Evolutionary conservation across 2,888 invertebrate species (phyloP).

Genomic region (Phyto melanocephala): DNA sequence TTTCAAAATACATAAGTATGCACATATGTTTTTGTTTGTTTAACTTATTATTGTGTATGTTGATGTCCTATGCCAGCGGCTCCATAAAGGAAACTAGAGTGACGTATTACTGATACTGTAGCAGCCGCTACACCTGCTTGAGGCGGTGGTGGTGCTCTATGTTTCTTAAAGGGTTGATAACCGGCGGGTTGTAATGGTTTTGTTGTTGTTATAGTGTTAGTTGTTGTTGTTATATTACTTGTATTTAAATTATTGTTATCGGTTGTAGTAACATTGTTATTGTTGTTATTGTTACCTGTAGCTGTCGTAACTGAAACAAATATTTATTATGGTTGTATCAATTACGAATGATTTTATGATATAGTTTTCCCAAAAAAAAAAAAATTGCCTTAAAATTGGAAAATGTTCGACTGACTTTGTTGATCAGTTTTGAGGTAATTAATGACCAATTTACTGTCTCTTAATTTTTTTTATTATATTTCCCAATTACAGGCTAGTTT

Average conservation of each 20-base stretch:
- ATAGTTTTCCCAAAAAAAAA: neutral
- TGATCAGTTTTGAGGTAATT: too few relatives aligned
- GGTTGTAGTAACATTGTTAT: slow-evolving; percentile 61
- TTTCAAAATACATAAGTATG: too few relatives aligned
- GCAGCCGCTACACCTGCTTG: slow-evolving; percentile 75
- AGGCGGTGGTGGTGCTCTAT: slow-evolving; percentile 75
- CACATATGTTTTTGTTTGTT: neutral
- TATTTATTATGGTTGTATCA: slow-evolving; percentile 18
- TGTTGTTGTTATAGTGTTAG: slow-evolving; percentile 66
- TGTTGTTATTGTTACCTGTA: slow-evolving; percentile 58
- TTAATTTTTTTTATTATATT: too few relatives aligned
- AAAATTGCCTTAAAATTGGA: neutral
- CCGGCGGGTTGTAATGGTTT: slow-evolving; percentile 70
- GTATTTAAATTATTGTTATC: slow-evolving; percentile 65
- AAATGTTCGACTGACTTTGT: slow-evolving; percentile 37
- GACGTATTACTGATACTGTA: slow-evolving; percentile 75
- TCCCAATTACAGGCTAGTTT: too few relatives aligned
- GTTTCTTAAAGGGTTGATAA: slow-evolving; percentile 72
- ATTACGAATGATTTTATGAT: neutral
- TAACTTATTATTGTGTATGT: slow-evolving; percentile 44
- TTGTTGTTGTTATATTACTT: slow-evolving; percentile 46
- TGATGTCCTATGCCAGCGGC: slow-evolving; percentile 66
- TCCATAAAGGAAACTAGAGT: slow-evolving; percentile 75
- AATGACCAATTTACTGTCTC: too few relatives aligned
- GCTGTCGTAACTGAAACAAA: slow-evolving; percentile 57